These are phyloP conservation scores for Enoplosus armatus DNA, from an alignment of 2,797 vertebrate genomes.

Conservation along the genomic window DNA sequence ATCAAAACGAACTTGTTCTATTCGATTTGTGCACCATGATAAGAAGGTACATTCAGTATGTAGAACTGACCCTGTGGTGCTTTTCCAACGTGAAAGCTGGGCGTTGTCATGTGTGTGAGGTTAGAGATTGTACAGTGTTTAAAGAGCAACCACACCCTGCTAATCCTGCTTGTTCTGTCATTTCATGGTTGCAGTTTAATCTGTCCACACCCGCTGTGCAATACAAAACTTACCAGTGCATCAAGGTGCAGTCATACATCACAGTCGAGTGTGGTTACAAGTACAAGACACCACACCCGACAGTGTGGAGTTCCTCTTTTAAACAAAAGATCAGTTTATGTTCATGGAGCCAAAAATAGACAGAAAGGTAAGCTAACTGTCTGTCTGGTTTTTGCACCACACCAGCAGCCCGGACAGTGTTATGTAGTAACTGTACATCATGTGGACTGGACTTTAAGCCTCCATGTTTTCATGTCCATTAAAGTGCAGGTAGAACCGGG, in stretches of 20 bases:
- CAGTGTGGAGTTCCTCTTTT: not conserved
- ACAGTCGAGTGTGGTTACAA: constrained; percentile 7
- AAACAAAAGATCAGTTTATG: not conserved
- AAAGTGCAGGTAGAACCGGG: not conserved
- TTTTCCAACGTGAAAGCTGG: constrained; percentile 14
- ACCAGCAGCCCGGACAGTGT: not conserved
- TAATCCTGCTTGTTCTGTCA: constrained; percentile 25
- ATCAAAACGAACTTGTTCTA: not conserved
- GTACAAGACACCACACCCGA: constrained; percentile 1
- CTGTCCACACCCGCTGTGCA: constrained; percentile 4
- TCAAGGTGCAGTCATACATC: not conserved
- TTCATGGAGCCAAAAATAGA: not conserved
- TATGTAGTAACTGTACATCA: not conserved
- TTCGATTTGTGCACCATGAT: not conserved
- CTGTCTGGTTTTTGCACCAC: too few species aligned
- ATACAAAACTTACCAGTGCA: not conserved
- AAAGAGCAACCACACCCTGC: constrained; percentile 26
- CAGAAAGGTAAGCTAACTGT: not conserved
- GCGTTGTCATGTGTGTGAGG: constrained; percentile 16
- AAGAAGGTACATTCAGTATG: not conserved
- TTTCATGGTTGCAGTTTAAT: constrained; percentile 20
- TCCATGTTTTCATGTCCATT: not conserved
- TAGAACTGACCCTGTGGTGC: not conserved
- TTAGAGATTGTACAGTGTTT: constrained; percentile 15
- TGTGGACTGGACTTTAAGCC: not conserved